phyloP scores from a whole-genome alignment of 2,888 invertebrate species.

The Hirtodrosophila cameraria region DNA sequence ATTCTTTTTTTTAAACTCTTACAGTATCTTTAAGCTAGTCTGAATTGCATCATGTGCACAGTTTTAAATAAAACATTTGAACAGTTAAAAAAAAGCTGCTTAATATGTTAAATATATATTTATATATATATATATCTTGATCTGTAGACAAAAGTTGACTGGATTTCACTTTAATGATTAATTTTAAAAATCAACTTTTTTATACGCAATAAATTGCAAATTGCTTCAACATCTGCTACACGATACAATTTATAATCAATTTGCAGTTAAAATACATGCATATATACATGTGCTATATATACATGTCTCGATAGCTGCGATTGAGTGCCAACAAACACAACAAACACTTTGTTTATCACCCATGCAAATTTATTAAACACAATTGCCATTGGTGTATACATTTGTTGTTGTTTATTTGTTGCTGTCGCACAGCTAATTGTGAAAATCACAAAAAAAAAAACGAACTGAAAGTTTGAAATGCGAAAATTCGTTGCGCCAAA shows the following conservation, averaged over 20 bases:
- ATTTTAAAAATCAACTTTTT: background rate
- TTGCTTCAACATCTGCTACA: constrained; percentile 35
- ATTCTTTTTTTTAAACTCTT: no score
- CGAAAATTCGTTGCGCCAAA: constrained; percentile 33
- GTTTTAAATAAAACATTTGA: no score
- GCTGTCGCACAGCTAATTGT: constrained; percentile 49
- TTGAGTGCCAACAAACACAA: constrained; percentile 29
- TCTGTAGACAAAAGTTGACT: background rate
- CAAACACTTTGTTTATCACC: constrained; percentile 49
- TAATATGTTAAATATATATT: no score
- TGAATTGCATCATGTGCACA: no score
- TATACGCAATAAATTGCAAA: constrained; percentile 27
- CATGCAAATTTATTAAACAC: constrained; percentile 57
- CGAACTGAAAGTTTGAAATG: no score
- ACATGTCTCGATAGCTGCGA: constrained; percentile 22
- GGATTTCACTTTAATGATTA: constrained; percentile 18
- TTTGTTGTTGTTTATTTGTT: constrained; percentile 7
- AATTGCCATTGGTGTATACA: constrained; percentile 32
- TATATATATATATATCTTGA: no score
- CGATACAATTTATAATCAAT: constrained; percentile 55
- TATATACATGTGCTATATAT: background rate
- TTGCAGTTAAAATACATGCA: constrained; percentile 40
- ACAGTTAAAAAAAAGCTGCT: no score
- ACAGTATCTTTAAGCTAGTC: no score
- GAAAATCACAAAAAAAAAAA: constrained; percentile 15